Conservation (phyloP, 1,140 invertebrate species). For the Cotesia vestalis region DNA sequence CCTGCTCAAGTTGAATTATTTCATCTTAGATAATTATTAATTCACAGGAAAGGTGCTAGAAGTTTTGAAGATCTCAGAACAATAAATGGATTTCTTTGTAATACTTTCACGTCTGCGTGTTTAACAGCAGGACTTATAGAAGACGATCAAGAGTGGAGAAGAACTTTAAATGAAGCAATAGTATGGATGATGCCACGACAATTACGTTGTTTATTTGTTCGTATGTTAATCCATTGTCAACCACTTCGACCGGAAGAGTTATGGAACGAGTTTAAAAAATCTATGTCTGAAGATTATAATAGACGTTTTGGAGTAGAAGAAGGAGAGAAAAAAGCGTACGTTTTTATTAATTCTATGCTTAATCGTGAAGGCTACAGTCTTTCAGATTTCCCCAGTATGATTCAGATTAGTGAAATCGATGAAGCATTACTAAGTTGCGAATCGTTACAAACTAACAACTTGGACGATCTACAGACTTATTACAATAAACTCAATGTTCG, state of each 20-base stretch:
- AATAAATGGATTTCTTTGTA: constrained; percentile 20
- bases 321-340: neutral
- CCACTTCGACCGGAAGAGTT: neutral
- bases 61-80: constrained; percentile 36
- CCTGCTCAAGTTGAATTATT: constrained; percentile 38
- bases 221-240: constrained; percentile 4
- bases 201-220: constrained; percentile 17
- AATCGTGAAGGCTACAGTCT: neutral
- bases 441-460: neutral
- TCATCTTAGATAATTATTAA: constrained; percentile 32
- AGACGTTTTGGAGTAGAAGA: neutral
- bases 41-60: constrained; percentile 12
- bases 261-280: neutral
- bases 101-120: constrained; percentile 22
- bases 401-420: neutral
- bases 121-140: constrained; percentile 37
- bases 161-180: constrained; percentile 22
- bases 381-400: neutral
- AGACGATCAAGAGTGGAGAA: constrained; percentile 34
- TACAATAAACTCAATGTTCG: constrained; percentile 6
- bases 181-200: constrained; percentile 12
- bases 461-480: neutral
- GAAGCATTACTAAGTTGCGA: neutral
- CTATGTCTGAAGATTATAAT: neutral
- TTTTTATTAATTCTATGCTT: neutral